These are phyloP conservation scores for Apamea crenata DNA, from an alignment of 2,888 invertebrate genomes.

Conservation along the genomic window DNA sequence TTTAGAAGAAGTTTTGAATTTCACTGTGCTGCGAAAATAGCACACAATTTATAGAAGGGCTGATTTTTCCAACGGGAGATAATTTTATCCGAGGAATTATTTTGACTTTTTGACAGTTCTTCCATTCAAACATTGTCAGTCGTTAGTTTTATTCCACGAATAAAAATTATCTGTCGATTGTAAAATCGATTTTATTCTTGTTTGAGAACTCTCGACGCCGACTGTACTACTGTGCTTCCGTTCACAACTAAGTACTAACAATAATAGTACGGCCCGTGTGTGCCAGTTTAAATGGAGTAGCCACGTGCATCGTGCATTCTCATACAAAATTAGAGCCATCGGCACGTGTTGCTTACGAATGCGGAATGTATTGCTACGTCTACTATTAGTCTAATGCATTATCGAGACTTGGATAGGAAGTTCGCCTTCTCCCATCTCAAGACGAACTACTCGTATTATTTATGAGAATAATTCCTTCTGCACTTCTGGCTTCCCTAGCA, in stretches of 20 bases:
- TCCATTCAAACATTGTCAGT: too few species aligned
- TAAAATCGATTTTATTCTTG: neutral
- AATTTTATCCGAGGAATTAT: too few species aligned
- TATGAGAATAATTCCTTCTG: too few species aligned
- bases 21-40: neutral
- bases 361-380: slow-evolving; percentile 29
- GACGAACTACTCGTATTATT: neutral
- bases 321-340: slow-evolving; percentile 31
- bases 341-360: slow-evolving; percentile 39
- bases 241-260: slow-evolving; percentile 20
- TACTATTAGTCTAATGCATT: slow-evolving; percentile 16
- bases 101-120: too few species aligned
- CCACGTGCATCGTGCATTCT: slow-evolving; percentile 38
- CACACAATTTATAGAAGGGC: neutral
- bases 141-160: too few species aligned
- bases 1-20: neutral
- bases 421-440: neutral
- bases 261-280: slow-evolving; percentile 22
- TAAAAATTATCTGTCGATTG: too few species aligned
- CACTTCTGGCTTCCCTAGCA: too few species aligned
- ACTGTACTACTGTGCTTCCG: neutral
- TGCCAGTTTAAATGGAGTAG: slow-evolving; percentile 18
- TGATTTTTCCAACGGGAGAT: too few species aligned
- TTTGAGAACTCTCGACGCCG: neutral
- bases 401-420: slow-evolving; percentile 6